These are phyloP conservation scores for Alligator sinensis DNA, from an alignment of 2,113 vertebrate genomes.

Conservation along the genomic window DNA sequence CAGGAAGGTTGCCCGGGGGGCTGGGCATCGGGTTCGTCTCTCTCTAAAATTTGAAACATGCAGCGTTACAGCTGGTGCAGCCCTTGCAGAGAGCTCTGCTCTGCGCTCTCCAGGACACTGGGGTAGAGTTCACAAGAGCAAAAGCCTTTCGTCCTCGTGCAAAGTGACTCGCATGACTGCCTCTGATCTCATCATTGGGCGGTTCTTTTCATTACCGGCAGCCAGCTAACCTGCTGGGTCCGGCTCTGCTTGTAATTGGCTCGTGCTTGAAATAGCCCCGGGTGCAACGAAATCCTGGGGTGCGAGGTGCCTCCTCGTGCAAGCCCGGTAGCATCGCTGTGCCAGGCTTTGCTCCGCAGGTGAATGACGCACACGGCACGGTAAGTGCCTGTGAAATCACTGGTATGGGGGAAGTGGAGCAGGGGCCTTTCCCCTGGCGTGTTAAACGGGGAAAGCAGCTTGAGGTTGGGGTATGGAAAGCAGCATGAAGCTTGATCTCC, in stretches of 20 bases:
- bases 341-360: accelerated
- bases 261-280: conserved; percentile 34
- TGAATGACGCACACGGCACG: accelerated
- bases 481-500: not conserved
- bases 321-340: not conserved
- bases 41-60: conserved; percentile 33
- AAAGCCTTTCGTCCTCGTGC: conserved; percentile 42
- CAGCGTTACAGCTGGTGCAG: not conserved
- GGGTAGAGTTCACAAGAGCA: conserved; percentile 42
- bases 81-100: accelerated
- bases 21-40: conserved; percentile 3
- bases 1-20: not conserved
- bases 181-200: conserved; percentile 56
- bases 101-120: not conserved
- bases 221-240: conserved; percentile 35
- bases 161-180: conserved; percentile 55
- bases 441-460: conserved; percentile 31
- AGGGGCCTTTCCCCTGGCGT: conserved; percentile 18
- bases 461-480: conserved; percentile 22
- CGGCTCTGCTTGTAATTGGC: not conserved
- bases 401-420: not conserved
- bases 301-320: conserved; percentile 15
- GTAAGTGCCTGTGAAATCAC: not conserved
- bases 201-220: conserved; percentile 29
- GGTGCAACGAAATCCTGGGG: conserved; percentile 9